Evolutionary conservation across 2,888 invertebrate genomes (phyloP).

Genomic region (Phrixothrix hirtus): DNA sequence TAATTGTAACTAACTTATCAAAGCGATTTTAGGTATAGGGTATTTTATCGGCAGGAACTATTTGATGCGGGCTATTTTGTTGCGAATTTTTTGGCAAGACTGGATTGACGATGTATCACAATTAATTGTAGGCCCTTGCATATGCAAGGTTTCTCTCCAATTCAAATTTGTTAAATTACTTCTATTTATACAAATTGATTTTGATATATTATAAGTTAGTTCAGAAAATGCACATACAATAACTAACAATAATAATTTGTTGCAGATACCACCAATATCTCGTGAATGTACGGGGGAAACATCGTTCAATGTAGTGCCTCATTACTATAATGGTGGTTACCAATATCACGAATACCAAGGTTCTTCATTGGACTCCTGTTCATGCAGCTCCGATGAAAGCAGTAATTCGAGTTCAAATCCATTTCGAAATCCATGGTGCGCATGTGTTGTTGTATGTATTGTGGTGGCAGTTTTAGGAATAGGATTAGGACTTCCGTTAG

Average conservation of each 20-base stretch:
- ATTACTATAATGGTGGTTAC: slow-evolving; percentile 45
- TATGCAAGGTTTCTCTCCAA: too few species aligned
- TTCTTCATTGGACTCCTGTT: slow-evolving; percentile 48
- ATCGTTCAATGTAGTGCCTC: slow-evolving; percentile 47
- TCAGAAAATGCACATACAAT: too few species aligned
- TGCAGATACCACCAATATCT: slow-evolving; percentile 50
- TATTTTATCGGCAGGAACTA: too few species aligned
- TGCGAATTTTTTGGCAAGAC: too few species aligned
- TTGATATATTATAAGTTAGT: too few species aligned
- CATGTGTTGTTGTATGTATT: slow-evolving; percentile 64
- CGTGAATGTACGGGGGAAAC: slow-evolving; percentile 49
- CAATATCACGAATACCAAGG: slow-evolving; percentile 40
- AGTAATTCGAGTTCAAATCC: slow-evolving; percentile 61
- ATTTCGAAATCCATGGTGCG: slow-evolving; percentile 57
- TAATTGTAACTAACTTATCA: too few species aligned
- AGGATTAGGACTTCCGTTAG: slow-evolving; percentile 64
- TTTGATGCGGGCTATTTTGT: too few species aligned
- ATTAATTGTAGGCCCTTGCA: too few species aligned
- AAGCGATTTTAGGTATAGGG: too few species aligned
- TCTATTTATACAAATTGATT: too few species aligned
- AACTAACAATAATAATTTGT: slow-evolving; percentile 6
- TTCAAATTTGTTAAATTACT: too few species aligned
- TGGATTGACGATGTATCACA: too few species aligned
- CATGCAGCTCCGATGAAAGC: slow-evolving; percentile 59
- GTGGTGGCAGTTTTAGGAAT: slow-evolving; percentile 64